Evolutionary conservation across 2,888 invertebrate genomes (phyloP), one percentile per base, ranked within the genome.

Genomic region (Clunio marinus): DNA sequence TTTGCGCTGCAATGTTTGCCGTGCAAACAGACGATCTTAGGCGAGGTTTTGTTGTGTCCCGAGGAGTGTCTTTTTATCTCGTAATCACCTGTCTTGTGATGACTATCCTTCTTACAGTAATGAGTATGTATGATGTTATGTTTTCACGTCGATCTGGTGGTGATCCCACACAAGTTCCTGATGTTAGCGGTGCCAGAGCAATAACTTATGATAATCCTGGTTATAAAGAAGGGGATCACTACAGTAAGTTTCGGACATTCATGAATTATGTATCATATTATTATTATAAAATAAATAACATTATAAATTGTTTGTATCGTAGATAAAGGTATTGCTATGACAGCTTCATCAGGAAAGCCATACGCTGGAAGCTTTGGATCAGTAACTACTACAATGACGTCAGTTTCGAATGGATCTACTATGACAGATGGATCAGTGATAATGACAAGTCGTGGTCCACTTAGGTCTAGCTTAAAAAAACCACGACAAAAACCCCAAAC

Each of bases 161-260:
- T 13, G 92, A 93, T 78, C 93, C 93, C 0, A 92, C 92, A 45
- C 78, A 81, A 73, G 80, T 82, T 69, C 77, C 82, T 70, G 82
- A 84, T 71, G 78, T 83, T 27, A 80, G 81, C 32, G 80, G 81
- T 1, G 78, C 82, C 1, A 84, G 84, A 70, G 85, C 86, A 22
- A 88, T 89, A 46, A 91, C 92, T 37, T 91, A 89, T 76, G 90
- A 90, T 74, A 93, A 93, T 81, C 92, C 92, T 3, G 91, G 92
- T 35, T 93, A 89, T 76, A 86, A 90, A 76, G 93, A 93, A 71
- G 83, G 83, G n/a, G 66, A 24, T 71, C 71, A 15, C 73, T 76
- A 32, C 81, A 62, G 55, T 68, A 32, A 69, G 27, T 60, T 4
- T n/a, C n/a, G n/a, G n/a, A n/a, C n/a, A n/a, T n/a, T n/a, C n/a